A percentile compares a stretch with the other conserved stretches of the same genome.
Evolutionary conservation across 2,888 invertebrate species (phyloP).

Genomic region (Xestia sexstrigata): DNA sequence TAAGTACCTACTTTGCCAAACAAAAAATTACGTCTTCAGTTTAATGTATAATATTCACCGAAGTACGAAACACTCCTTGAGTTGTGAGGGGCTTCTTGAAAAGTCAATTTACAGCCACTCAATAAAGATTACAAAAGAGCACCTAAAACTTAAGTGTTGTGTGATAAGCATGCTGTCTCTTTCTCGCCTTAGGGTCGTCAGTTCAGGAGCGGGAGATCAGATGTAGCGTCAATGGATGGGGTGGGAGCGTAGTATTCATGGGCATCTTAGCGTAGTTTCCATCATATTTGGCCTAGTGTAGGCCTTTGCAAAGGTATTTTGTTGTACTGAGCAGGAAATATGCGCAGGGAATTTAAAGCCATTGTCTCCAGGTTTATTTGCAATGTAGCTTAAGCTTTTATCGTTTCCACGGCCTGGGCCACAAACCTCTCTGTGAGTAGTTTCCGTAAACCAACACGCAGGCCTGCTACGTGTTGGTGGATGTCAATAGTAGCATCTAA

Average conservation of each 20-base stretch:
- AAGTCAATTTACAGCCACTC: conserved; percentile 80
- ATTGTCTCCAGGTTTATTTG: background rate
- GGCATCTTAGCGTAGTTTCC: conserved; percentile 14
- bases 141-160: conserved; percentile 78
- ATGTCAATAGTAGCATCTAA: background rate
- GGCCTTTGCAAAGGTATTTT: background rate
- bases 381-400: background rate
- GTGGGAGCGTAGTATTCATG: background rate
- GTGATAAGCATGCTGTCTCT: conserved; percentile 74
- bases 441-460: background rate
- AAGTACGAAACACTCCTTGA: conserved; percentile 58
- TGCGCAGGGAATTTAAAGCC: background rate
- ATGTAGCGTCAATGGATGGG: conserved; percentile 64
- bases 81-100: conserved; percentile 63
- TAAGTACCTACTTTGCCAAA: conserved; percentile 52
- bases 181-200: conserved; percentile 70
- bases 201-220: conserved; percentile 61
- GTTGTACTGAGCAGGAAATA: background rate
- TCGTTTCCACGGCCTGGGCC: background rate
- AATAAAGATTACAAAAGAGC: conserved; percentile 78
- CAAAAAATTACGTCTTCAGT: conserved; percentile 58
- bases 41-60: conserved; percentile 55
- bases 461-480: background rate
- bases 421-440: background rate
- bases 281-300: background rate